Base-by-base conservation (phyloP, 2,113 vertebrate species). In the Chinchilla lanigera region DNA sequence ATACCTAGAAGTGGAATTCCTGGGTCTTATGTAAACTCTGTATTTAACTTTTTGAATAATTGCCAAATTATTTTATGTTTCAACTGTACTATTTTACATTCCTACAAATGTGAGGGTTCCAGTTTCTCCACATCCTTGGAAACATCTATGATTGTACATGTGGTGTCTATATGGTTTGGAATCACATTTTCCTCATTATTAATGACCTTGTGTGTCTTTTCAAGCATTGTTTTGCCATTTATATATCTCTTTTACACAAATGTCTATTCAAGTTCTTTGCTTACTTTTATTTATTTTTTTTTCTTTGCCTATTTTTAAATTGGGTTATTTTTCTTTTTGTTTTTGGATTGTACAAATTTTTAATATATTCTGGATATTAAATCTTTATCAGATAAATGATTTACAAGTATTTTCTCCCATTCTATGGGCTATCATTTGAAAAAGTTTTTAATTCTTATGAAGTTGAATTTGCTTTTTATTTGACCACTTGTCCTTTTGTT, bases 231-330 rank as follows among this genome's bases (percentile, higher is more conserved):
- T 75, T 75, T 71, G 73, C 38, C 73, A 75, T 44, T 6, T 75
- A 22, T 75, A 44, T 75, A 61, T 89, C 86, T 96, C 82, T 35
- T 87, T 96, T 71, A 86, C 54, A 90, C 61, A 85, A 80, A 71
- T 81, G 8, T 88, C 38, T 44, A 17, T 65, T 91, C 58, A 91
- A 65, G 7, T 75, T 16, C 5, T 92, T 92, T 89, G 67, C n/a
- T 47, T 50, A 33, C 71, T 94, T 85, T 67, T 33, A 78, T 30
- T 47, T 50, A 33, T 61, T 94, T 85, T 67, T 33, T n/a, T n/a
- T 75, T 16, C 5, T 92, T 92, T 89, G 67, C n/a, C 54, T 50
- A 33, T 61, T 94, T 85, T 67, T 33, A 78, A 47, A 84, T 69
- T 71, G 41, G 33, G 4, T 54, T 30, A 2, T 69, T 94, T 78